These are phyloP conservation scores for Cantharis rufa DNA, from an alignment of 2,888 invertebrate genomes.

Conservation along the genomic window DNA sequence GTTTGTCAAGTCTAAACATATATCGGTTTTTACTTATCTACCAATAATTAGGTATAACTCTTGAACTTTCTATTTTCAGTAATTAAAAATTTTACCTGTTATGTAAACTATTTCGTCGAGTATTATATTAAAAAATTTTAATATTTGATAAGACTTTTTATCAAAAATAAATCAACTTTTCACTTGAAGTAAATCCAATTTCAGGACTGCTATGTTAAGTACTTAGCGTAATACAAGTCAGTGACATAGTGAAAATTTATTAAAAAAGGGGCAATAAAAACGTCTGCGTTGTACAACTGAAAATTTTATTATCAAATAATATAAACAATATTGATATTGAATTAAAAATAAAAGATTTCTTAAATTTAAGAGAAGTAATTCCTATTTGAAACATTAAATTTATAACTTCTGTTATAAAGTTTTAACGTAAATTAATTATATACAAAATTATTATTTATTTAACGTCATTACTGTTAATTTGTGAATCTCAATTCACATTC, in stretches of 20 bases:
- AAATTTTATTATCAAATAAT: slow-evolving; percentile 27
- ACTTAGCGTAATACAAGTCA: neutral
- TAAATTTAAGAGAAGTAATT: slow-evolving; percentile 19
- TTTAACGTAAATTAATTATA: neutral
- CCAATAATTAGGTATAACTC: neutral
- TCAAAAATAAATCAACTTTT: neutral
- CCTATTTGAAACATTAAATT: neutral
- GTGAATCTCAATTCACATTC: neutral
- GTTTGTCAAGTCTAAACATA: neutral
- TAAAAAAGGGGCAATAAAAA: neutral
- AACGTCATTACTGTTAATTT: neutral
- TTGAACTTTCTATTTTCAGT: neutral
- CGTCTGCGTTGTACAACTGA: neutral
- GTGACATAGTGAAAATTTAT: neutral
- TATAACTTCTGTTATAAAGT: slow-evolving; percentile 5
- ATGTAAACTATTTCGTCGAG: neutral
- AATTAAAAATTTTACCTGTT: neutral
- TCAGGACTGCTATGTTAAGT: neutral
- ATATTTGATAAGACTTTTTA: neutral
- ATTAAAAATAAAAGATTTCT: slow-evolving; percentile 16
- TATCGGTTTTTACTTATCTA: neutral
- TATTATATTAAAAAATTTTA: neutral
- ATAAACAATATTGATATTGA: slow-evolving; percentile 21
- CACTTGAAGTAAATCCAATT: neutral
- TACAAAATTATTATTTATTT: neutral